These are phyloP conservation scores for Peromyscus aztecus DNA, from an alignment of 2,797 vertebrate species.

Conservation along the genomic window DNA sequence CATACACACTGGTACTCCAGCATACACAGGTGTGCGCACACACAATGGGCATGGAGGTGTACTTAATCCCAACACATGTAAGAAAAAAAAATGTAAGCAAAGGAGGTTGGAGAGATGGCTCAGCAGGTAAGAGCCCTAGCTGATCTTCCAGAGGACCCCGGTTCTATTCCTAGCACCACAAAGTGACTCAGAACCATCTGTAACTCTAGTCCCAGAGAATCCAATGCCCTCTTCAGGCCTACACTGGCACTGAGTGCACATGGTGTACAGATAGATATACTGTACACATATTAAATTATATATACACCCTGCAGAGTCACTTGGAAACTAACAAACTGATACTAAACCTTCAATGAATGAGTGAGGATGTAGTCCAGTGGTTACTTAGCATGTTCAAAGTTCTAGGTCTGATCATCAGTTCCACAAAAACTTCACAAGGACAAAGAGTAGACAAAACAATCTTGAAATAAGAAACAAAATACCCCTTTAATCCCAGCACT, in stretches of 20 bases:
- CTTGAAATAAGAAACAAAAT: too few species aligned
- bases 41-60: background rate
- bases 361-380: too few species aligned
- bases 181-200: background rate
- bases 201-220: background rate
- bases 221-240: background rate
- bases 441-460: too few species aligned
- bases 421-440: too few species aligned
- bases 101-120: background rate
- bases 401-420: too few species aligned
- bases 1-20: background rate
- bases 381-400: too few species aligned
- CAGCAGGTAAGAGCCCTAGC: background rate
- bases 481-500: too few species aligned
- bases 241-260: background rate
- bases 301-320: background rate
- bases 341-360: too few species aligned
- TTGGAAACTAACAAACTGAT: too few species aligned
- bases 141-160: background rate
- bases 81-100: background rate
- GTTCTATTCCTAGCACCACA: background rate
- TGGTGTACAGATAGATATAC: background rate
- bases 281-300: background rate
- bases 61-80: background rate
- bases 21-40: background rate